Evolutionary conservation across 2,113 vertebrate species (phyloP).

Genomic region (Indicator indicator): DNA sequence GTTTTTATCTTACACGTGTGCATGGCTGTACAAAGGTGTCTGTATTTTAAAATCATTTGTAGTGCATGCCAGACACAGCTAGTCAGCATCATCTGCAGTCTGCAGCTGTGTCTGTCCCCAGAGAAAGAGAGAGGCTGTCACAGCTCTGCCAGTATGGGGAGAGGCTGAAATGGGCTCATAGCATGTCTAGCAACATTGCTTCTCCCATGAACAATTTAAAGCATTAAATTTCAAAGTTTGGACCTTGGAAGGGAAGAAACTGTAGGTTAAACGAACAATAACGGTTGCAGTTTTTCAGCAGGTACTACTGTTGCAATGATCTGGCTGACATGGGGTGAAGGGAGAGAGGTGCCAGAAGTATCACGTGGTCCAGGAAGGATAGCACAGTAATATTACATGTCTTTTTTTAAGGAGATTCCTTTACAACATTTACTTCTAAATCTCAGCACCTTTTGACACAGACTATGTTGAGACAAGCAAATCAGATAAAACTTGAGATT

Average conservation of each 20-base stretch:
- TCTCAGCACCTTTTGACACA: neutral
- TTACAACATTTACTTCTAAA: neutral
- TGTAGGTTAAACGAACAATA: neutral
- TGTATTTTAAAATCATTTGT: neutral
- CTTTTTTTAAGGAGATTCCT: neutral
- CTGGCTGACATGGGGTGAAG: neutral
- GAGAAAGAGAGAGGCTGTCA: neutral
- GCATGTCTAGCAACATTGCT: neutral
- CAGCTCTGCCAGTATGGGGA: rapidly evolving
- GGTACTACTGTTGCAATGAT: neutral
- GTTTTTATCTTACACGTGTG: neutral
- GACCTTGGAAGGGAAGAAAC: neutral
- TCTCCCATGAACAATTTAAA: neutral
- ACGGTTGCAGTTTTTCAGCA: neutral
- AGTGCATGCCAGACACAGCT: neutral
- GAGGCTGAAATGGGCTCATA: neutral
- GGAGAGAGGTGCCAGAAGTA: neutral
- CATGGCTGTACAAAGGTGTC: neutral
- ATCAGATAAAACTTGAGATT: neutral
- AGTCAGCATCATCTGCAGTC: neutral
- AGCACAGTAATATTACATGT: neutral
- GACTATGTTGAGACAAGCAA: neutral
- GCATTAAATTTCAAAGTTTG: neutral
- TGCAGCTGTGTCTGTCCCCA: neutral
- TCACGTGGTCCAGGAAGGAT: neutral